Evolutionary conservation across 2,888 invertebrate genomes (phyloP).

Genomic region (Lottia gigantea): DNA sequence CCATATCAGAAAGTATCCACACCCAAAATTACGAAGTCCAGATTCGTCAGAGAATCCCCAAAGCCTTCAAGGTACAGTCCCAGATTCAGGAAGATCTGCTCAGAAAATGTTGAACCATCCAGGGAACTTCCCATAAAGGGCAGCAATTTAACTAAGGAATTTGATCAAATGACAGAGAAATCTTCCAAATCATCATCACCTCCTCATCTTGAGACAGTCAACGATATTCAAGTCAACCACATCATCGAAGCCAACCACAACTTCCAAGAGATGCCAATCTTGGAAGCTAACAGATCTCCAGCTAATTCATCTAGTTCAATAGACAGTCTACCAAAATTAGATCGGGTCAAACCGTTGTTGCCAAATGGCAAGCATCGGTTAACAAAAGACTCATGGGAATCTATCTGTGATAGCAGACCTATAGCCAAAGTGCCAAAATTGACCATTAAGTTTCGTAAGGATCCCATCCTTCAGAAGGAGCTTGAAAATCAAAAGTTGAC

Average conservation of each 20-base stretch:
- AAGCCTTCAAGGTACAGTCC: constrained; percentile 22
- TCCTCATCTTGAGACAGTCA: constrained; percentile 7
- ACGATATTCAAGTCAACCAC: constrained; percentile 9
- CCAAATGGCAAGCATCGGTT: constrained; percentile 17
- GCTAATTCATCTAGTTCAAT: neutral
- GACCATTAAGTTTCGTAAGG: constrained; percentile 46
- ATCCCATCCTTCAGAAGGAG: constrained; percentile 44
- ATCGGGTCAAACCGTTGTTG: neutral
- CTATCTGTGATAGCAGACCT: constrained; percentile 19
- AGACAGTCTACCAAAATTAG: neutral
- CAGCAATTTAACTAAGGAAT: neutral
- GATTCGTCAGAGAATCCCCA: neutral
- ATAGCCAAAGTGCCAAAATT: constrained; percentile 41
- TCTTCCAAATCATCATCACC: neutral
- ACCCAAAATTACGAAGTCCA: neutral
- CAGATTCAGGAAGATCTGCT: constrained; percentile 15
- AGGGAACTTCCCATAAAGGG: constrained; percentile 9
- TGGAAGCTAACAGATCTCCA: constrained; percentile 28
- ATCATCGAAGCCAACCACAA: constrained; percentile 28
- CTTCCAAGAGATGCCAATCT: constrained; percentile 33
- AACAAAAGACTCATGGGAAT: constrained; percentile 1
- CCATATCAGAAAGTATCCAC: neutral
- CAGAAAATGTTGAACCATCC: neutral
- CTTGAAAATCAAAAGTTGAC: constrained; percentile 32
- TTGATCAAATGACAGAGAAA: constrained; percentile 2